Evolutionary conservation across 1,140 invertebrate genomes (phyloP).

Genomic region (Brachionus koreanus): DNA sequence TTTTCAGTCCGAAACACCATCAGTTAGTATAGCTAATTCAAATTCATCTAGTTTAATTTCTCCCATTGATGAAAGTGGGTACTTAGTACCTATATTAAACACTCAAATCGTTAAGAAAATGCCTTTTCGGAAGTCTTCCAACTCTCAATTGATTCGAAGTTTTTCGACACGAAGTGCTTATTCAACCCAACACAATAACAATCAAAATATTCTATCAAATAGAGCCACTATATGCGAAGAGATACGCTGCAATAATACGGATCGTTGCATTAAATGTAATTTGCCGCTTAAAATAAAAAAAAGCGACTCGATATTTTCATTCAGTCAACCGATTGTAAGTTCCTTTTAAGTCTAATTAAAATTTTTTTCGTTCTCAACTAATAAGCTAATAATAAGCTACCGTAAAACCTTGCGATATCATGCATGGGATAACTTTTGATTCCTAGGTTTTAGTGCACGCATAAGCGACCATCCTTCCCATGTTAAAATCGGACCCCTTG

Average conservation of each 20-base stretch:
- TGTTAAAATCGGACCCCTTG: too few species aligned
- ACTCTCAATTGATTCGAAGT: slow-evolving; percentile 10
- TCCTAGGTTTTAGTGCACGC: too few species aligned
- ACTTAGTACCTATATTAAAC: slow-evolving; percentile 4
- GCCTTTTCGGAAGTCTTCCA: not conserved
- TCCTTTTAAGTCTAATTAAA: not conserved
- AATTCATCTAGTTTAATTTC: not conserved
- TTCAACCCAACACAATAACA: not conserved
- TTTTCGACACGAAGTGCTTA: slow-evolving; percentile 37
- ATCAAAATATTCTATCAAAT: not conserved
- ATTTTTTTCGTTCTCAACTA: not conserved
- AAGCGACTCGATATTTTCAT: not conserved
- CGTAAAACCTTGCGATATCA: too few species aligned
- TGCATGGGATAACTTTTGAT: too few species aligned
- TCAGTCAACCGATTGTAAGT: not conserved
- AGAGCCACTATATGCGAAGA: slow-evolving; percentile 37
- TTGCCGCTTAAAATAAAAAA: not conserved
- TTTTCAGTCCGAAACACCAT: not conserved
- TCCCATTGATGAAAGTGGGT: slow-evolving; percentile 36
- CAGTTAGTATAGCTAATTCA: not conserved
- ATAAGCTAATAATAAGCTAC: too few species aligned
- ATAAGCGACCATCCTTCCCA: too few species aligned
- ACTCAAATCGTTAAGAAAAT: not conserved
- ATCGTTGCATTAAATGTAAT: not conserved
- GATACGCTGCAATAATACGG: not conserved